Base-by-base conservation (phyloP, 2,888 invertebrate genomes). In the Zygothrica quintamaculata region DNA sequence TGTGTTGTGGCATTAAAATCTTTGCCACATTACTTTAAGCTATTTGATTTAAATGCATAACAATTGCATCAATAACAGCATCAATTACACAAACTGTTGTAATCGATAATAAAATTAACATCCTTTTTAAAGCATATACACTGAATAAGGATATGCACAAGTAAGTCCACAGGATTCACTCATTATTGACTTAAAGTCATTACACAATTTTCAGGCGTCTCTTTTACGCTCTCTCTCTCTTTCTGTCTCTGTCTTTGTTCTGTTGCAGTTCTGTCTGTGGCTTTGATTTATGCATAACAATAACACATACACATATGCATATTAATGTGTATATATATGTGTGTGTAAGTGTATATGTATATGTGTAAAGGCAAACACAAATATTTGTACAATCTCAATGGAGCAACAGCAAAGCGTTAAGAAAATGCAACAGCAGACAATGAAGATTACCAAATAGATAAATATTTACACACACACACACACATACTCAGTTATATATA, bases 351-450 rank as follows among this genome's bases (percentile, higher is more conserved):
- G 3, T 22, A 5, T 22, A 5, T 22, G 18, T 22, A 5, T 22
- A 5, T 22, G 18, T 22, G 18, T 22, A 22, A 26, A 51, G 34
- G 34, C 42, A 47, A 64, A 65, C 60, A 65, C 87, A 80, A 86
- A 80, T 81, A 84, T 81, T 87, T 87, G 78, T 68, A 68, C 61
- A 77, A 71, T 81, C 5, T 74, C 67, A 58, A 65, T n/a, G n/a
- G 71, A 71, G 75, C 64, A 78, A 43, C 51, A 55, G 52, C 33
- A 33, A 56, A 26, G 18, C 18, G 18, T 22, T 22, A 22, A 22
- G 3, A 26, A 8, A 34, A 18, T 37, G 36, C 25, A 22, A 31
- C 51, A 26, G 13, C 53, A 74, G 69, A 80, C 84, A 77, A 79
- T 76, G 8, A 29, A 39, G 56, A 60, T 74, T 52, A 37, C 13